Evolutionary conservation across 2,797 vertebrate genomes (phyloP), one percentile per base, ranked within the genome.

Genomic region (Miichthys miiuy): DNA sequence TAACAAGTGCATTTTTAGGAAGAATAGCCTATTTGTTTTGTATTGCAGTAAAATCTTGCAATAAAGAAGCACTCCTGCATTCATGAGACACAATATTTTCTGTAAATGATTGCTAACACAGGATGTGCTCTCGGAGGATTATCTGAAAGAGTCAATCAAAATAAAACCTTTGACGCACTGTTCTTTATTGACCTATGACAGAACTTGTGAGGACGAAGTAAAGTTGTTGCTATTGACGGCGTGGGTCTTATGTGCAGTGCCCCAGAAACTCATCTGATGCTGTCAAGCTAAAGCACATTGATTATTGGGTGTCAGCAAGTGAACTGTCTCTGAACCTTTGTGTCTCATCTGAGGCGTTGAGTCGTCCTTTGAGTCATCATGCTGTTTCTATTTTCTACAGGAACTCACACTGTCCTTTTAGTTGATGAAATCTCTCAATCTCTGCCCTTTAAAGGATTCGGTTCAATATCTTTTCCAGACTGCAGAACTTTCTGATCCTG

Each of bases 271-370:
- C 88, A 86, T 90, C 86, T 82, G 87, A 88, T 65, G 82, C 85
- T 79, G 83, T 90, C 89, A 86, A 84, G 83, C 89, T 82, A 82
- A 89, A 86, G 87, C 79, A 77, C 87, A 94, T 94, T 91, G 93
- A 93, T 93, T 94, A 92, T 93, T 52, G 87, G 84, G 89, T 91
- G 89, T 89, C 88, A 77, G 89, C 66, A 84, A 84, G 83, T 82
- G 88, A 91, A 92, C 88, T 77, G 88, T 90, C 86, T 92, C 80
- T 90, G 88, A 93, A 88, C 91, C 86, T 85, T 69, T 84, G 83
- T 83, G 82, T 84, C 77, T 90, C 84, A 79, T 88, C 78, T 17
- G 71, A 81, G 64, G 79, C 14, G 41, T 54, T 17, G 83, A 89
- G 83, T 73, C 79, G 50, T 90, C 87, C 77, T 90, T 87, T 82